phyloP scores from a whole-genome alignment of 1,140 invertebrate species.

The Euborellia annulipes region DNA sequence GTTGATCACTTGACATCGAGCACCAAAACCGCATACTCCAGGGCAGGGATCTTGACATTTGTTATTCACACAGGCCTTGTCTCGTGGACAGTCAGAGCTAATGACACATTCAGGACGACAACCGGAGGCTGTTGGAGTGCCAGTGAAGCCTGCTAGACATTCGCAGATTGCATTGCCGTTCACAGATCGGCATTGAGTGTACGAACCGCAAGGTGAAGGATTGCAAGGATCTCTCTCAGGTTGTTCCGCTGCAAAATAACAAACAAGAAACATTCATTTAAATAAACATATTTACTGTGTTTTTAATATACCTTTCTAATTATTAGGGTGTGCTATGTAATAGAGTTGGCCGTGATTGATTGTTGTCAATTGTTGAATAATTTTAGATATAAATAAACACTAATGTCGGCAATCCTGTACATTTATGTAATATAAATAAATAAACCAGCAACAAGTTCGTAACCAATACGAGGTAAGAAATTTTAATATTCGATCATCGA shows the following conservation, averaged over 20 bases:
- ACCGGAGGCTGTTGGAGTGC: slow-evolving; percentile 34
- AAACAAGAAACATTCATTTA: no score
- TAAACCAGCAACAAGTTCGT: no score
- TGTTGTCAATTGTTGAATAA: no score
- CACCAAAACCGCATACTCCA: slow-evolving; percentile 50
- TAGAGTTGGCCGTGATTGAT: no score
- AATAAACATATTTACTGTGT: no score
- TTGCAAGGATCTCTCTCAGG: slow-evolving; percentile 39
- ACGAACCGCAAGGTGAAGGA: slow-evolving; percentile 57
- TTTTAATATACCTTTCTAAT: no score
- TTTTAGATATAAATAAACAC: no score
- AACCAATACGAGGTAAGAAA: no score
- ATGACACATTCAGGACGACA: slow-evolving; percentile 59
- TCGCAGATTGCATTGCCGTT: slow-evolving; percentile 46
- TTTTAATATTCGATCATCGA: no score
- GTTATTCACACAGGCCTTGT: slow-evolving; percentile 54
- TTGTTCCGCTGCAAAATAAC: slow-evolving; percentile 17
- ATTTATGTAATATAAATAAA: no score
- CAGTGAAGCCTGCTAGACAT: slow-evolving; percentile 49
- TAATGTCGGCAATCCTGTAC: no score
- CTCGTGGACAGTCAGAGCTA: slow-evolving; percentile 52
- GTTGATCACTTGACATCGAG: slow-evolving; percentile 52
- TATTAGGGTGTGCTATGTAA: no score
- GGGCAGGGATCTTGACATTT: slow-evolving; percentile 59
- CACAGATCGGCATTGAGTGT: slow-evolving; percentile 45